phyloP scores from a whole-genome alignment of 2,113 vertebrate species.

The Platysteira castanea region DNA sequence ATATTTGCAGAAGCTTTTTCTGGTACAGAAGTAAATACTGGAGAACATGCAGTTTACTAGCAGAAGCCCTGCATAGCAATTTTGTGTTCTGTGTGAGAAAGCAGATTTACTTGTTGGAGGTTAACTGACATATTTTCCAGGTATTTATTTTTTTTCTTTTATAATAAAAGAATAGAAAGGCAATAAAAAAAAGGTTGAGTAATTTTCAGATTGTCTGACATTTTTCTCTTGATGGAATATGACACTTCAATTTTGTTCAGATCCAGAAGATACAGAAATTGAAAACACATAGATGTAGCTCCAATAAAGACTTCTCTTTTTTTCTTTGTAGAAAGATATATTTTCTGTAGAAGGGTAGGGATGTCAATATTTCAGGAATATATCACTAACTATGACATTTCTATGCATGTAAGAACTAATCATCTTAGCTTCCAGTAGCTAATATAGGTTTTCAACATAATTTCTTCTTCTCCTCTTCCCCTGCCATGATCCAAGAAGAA shows the following conservation, averaged over 20 bases:
- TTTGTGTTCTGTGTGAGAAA: background rate
- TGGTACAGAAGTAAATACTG: background rate
- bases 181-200: background rate
- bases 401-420: background rate
- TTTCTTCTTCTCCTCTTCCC: background rate
- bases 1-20: background rate
- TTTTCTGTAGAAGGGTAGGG: background rate
- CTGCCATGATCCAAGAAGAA: background rate
- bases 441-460: background rate
- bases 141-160: background rate
- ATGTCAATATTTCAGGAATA: background rate
- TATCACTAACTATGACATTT: background rate
- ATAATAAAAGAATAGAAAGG: background rate
- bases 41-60: background rate
- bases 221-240: background rate
- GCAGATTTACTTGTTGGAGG: background rate
- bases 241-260: background rate
- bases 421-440: background rate
- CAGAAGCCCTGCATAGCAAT: background rate
- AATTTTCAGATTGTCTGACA: background rate
- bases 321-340: background rate
- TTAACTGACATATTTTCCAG: background rate
- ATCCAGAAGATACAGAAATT: background rate
- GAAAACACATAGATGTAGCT: background rate
- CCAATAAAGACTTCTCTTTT: background rate